Evolutionary conservation across 2,113 vertebrate genomes (phyloP).

Genomic region (Alligator sinensis): DNA sequence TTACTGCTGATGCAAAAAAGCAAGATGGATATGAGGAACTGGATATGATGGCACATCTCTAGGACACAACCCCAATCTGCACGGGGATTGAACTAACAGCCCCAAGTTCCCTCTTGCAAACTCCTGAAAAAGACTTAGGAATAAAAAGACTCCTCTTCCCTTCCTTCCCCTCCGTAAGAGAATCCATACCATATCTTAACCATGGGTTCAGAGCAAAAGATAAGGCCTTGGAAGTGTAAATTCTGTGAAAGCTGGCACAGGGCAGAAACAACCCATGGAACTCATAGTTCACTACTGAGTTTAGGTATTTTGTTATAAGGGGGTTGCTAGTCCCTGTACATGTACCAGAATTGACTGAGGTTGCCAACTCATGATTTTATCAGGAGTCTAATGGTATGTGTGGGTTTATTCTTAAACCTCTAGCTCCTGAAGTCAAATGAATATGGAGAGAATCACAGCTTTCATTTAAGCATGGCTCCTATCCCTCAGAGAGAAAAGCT

Average conservation of each 20-base stretch:
- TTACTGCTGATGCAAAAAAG: not conserved
- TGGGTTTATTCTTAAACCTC: not conserved
- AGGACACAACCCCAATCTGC: constrained; percentile 13
- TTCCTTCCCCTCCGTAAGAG: not conserved
- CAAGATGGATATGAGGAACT: not conserved
- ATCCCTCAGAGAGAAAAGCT: not conserved
- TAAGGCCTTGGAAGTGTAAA: not conserved
- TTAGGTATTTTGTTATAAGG: too few relatives aligned
- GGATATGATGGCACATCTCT: not conserved
- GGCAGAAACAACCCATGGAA: not conserved
- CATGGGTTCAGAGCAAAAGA: not conserved
- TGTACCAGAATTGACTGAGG: not conserved
- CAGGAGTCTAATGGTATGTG: not conserved
- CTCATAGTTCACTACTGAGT: too few relatives aligned
- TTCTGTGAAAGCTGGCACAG: not conserved
- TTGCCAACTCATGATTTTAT: not conserved
- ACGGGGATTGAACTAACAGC: not conserved
- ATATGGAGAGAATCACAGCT: not conserved
- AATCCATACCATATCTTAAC: not conserved
- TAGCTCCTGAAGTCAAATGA: not conserved
- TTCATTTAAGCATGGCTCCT: not conserved
- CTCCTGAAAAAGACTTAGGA: not conserved
- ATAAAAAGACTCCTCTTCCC: too few relatives aligned
- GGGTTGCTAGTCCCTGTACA: too few relatives aligned
- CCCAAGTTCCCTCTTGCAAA: not conserved